Percentiles rank a stretch among this genome's conserved stretches.
phyloP scores from a whole-genome alignment of 1,140 invertebrate genomes.

The Macrobrachium nipponense region DNA sequence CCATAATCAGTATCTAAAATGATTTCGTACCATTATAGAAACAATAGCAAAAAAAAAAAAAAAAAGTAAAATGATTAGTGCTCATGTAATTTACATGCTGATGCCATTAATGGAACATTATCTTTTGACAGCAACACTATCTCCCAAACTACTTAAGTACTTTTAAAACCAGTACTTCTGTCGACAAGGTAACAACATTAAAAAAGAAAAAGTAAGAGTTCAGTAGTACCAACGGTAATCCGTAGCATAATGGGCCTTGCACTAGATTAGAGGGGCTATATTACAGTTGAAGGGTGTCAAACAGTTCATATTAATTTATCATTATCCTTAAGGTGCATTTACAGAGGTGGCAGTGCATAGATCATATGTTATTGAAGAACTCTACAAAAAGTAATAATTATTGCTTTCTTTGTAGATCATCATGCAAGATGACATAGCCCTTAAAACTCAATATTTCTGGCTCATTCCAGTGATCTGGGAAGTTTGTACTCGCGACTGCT shows the following conservation, averaged over 20 bases:
- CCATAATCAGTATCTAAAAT: neutral
- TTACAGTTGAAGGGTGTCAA: conserved; percentile 49
- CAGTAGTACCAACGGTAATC: conserved; percentile 37
- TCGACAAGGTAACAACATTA: conserved; percentile 53
- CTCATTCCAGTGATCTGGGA: too few relatives aligned
- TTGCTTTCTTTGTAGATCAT: conserved; percentile 61
- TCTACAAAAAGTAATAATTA: conserved; percentile 58
- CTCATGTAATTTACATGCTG: too few relatives aligned
- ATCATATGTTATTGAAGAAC: conserved; percentile 60
- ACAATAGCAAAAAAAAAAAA: too few relatives aligned
- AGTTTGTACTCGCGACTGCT: too few relatives aligned
- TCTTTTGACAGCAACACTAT: conserved; percentile 8
- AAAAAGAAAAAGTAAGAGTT: conserved; percentile 45
- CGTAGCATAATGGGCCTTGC: conserved; percentile 19
- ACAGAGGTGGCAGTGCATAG: conserved; percentile 63
- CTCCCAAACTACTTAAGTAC: conserved; percentile 9
- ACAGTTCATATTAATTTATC: conserved; percentile 56
- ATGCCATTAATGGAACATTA: too few relatives aligned
- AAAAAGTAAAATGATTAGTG: too few relatives aligned
- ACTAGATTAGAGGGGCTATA: conserved; percentile 34
- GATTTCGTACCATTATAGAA: too few relatives aligned
- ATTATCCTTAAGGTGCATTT: conserved; percentile 62
- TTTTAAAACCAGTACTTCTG: conserved; percentile 10
- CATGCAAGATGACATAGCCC: conserved; percentile 50
- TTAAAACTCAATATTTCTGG: conserved; percentile 8